Evolutionary conservation across 1,140 invertebrate species (phyloP).

Genomic region (Meteorus sp.): DNA sequence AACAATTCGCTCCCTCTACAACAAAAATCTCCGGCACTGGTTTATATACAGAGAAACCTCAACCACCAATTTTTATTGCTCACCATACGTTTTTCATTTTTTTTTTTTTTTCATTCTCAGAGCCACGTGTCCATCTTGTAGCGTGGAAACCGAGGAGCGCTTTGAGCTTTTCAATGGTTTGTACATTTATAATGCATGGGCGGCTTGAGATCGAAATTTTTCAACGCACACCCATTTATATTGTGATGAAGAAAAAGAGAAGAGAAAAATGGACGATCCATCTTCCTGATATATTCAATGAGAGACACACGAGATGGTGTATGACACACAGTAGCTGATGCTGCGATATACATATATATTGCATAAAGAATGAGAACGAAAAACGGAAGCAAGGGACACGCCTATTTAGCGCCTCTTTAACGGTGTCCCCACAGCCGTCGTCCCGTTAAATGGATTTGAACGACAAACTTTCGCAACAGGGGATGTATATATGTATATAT

Average conservation of each 20-base stretch:
- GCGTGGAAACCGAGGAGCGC: not conserved
- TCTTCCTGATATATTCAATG: not conserved
- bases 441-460: slow-evolving; percentile 21
- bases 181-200: too few relatives aligned
- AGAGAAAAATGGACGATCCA: too few relatives aligned
- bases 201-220: too few relatives aligned
- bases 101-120: not conserved
- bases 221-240: too few relatives aligned
- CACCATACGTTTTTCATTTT: too few relatives aligned
- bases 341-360: not conserved
- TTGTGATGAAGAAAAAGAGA: too few relatives aligned
- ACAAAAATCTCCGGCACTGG: too few relatives aligned
- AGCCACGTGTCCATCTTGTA: slow-evolving; percentile 3
- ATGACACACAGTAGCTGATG: not conserved
- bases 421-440: slow-evolving; percentile 7
- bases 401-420: slow-evolving; percentile 23
- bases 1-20: not conserved
- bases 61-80: slow-evolving; percentile 3
- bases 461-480: slow-evolving; percentile 23
- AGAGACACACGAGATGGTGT: not conserved
- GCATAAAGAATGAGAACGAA: too few relatives aligned
- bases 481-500: not conserved
- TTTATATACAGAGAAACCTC: not conserved
- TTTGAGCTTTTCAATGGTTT: too few relatives aligned
- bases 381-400: slow-evolving; percentile 23